phyloP scores from a whole-genome alignment of 1,140 invertebrate species.

The Drusus annulatus region DNA sequence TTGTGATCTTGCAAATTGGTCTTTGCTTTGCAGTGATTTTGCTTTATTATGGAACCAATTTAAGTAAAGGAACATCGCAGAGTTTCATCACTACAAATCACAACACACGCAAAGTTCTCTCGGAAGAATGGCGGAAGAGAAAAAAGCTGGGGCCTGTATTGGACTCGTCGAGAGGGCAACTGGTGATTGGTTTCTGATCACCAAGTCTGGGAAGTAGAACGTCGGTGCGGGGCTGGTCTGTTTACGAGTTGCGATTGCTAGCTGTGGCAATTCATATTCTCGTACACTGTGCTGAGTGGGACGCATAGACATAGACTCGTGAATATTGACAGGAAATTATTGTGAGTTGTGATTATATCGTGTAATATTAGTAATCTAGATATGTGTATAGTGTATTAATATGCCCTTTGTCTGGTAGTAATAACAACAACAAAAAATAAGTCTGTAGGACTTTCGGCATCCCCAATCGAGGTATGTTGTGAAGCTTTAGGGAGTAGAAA shows the following conservation, averaged over 20 bases:
- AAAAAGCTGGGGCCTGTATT: constrained; percentile 2
- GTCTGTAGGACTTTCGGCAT: too few species aligned
- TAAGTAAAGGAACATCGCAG: too few species aligned
- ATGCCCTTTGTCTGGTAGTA: too few species aligned
- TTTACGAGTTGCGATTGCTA: neutral
- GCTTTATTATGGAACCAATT: too few species aligned
- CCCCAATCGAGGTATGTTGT: too few species aligned
- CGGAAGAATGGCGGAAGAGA: neutral
- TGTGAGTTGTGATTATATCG: too few species aligned
- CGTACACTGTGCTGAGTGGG: neutral
- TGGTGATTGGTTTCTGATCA: constrained; percentile 9
- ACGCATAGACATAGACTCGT: neutral
- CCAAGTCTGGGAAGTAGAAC: constrained; percentile 7
- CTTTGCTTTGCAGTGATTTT: too few species aligned
- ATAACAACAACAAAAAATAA: too few species aligned
- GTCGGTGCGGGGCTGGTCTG: neutral
- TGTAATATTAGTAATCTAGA: too few species aligned
- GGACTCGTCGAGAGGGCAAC: constrained; percentile 6
- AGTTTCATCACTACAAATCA: neutral
- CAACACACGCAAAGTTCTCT: neutral
- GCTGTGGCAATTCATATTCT: constrained; percentile 4
- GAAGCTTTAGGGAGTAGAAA: too few species aligned
- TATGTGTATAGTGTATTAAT: too few species aligned
- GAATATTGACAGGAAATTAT: constrained; percentile 3
- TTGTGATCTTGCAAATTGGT: too few species aligned